phyloP scores from a whole-genome alignment of 2,888 invertebrate species.

The Hydropsyche betteni region DNA sequence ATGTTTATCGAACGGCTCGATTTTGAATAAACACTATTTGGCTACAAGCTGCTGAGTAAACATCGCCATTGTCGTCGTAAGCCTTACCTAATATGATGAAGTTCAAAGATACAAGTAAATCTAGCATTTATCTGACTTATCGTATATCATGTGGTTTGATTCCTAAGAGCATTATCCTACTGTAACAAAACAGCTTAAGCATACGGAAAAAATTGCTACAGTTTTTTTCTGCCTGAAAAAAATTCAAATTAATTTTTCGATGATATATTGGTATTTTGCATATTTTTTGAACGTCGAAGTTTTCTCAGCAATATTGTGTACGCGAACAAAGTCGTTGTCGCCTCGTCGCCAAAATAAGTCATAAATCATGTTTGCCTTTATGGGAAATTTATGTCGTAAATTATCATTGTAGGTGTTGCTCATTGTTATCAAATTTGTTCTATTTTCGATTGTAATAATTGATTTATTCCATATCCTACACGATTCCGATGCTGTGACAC shows the following conservation, averaged over 20 bases:
- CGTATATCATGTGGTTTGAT: not conserved
- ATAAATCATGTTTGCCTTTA: constrained; percentile 4
- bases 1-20: no score
- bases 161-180: not conserved
- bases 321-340: constrained; percentile 8
- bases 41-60: not conserved
- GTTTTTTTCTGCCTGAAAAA: not conserved
- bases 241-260: not conserved
- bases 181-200: not conserved
- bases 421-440: no score
- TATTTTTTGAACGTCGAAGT: constrained; percentile 11
- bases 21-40: no score
- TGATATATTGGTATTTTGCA: not conserved
- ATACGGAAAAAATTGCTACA: not conserved
- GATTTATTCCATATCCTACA: no score
- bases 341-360: not conserved
- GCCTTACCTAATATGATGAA: constrained; percentile 22
- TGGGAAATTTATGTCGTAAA: no score
- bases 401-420: no score
- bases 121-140: constrained; percentile 1
- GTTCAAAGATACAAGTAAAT: not conserved
- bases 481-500: no score
- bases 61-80: constrained; percentile 12
- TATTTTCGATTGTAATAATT: no score
- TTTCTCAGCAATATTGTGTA: not conserved